These are phyloP conservation scores for Atrichornis clamosus DNA, from an alignment of 2,113 vertebrate genomes.

Conservation along the genomic window DNA sequence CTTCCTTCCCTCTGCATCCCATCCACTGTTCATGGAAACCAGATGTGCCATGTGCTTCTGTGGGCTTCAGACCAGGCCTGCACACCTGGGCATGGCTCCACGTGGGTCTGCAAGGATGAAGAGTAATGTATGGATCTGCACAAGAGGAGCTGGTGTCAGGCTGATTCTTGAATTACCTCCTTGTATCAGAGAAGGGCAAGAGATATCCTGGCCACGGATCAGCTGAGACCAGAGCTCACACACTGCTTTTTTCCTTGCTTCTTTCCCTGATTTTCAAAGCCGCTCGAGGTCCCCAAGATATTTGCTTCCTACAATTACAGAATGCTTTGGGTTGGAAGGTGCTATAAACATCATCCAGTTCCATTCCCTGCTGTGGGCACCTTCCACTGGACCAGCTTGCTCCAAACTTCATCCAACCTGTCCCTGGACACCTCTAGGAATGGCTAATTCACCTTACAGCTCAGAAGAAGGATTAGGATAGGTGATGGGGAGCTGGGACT, in stretches of 20 bases:
- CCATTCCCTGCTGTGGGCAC: neutral
- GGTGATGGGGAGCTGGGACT: neutral
- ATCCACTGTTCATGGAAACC: neutral
- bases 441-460: neutral
- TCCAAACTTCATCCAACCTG: neutral
- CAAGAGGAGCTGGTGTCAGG: too few species aligned
- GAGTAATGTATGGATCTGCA: neutral
- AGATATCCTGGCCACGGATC: neutral
- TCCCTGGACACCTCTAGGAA: neutral
- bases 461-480: neutral
- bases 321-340: neutral
- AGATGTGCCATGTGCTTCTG: neutral
- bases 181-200: neutral
- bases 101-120: neutral
- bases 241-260: rapidly evolving
- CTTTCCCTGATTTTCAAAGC: neutral
- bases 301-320: neutral
- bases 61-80: neutral
- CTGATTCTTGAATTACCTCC: neutral
- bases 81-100: neutral
- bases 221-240: neutral
- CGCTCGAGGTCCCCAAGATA: neutral
- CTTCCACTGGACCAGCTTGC: neutral
- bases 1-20: neutral
- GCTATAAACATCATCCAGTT: neutral